Evolutionary conservation across 30 jellyfish, hydroid and myxozoan species (phyloP).

Genomic region (Calvadosia cruxmelitensis): DNA sequence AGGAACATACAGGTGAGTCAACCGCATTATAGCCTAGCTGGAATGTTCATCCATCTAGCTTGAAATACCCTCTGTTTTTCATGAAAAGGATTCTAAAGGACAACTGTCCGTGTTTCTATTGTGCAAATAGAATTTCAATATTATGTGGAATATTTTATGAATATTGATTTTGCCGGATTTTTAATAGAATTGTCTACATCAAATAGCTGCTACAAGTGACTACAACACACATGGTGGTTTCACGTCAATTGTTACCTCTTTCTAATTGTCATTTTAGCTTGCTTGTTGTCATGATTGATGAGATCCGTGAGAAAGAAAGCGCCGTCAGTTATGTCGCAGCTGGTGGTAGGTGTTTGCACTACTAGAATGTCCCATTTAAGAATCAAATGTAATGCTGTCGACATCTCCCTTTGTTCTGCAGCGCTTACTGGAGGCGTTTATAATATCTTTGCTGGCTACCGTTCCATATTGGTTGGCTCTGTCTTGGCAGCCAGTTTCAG

Average conservation of each 20-base stretch:
- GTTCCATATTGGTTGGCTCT: conserved; percentile 81
- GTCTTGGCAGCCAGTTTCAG: conserved; percentile 59
- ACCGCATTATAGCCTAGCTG: neutral
- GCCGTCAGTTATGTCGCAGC: conserved; percentile 6
- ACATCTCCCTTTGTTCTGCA: too few relatives aligned
- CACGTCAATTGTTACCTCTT: too few relatives aligned
- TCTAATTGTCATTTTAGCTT: conserved; percentile 7
- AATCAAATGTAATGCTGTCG: too few relatives aligned
- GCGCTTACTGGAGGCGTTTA: conserved; percentile 74
- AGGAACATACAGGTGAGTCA: conserved; percentile 66
- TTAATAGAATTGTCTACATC: too few relatives aligned
- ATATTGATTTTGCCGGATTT: too few relatives aligned
- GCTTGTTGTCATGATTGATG: conserved; percentile 8
- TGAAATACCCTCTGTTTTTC: too few relatives aligned
- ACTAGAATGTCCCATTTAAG: neutral
- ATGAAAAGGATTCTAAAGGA: too few relatives aligned
- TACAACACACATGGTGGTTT: too few relatives aligned
- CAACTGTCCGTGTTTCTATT: too few relatives aligned
- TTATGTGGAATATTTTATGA: too few relatives aligned
- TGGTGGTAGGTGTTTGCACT: conserved; percentile 11
- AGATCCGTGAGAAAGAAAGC: neutral
- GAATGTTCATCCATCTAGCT: neutral
- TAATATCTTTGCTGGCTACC: conserved; percentile 49
- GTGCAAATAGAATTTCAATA: too few relatives aligned
- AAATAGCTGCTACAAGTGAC: too few relatives aligned